These are phyloP conservation scores for Caranx ignobilis DNA, from an alignment of 2,113 vertebrate species.

Conservation along the genomic window DNA sequence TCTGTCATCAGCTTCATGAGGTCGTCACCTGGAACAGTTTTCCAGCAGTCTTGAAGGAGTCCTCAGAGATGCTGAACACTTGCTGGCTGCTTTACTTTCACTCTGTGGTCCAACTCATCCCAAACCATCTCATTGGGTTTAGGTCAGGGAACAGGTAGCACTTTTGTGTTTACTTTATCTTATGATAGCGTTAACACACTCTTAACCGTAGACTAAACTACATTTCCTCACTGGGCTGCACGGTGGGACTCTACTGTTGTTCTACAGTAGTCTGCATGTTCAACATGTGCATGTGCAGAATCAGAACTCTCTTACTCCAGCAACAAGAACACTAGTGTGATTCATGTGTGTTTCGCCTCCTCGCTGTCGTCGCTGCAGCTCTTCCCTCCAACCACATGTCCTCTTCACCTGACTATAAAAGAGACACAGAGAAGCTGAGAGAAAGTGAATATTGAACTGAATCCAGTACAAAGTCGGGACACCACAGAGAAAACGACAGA, in stretches of 20 bases:
- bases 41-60: no score
- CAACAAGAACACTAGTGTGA: slow-evolving; percentile 1
- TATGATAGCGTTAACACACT: no score
- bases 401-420: slow-evolving; percentile 17
- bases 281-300: slow-evolving; percentile 15
- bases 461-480: slow-evolving; percentile 1
- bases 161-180: no score
- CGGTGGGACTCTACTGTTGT: background rate
- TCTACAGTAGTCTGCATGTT: slow-evolving; percentile 5
- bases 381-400: slow-evolving; percentile 51
- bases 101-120: no score
- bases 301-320: background rate
- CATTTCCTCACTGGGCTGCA: no score
- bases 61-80: no score
- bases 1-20: no score
- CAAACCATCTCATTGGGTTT: no score
- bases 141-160: no score
- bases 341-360: slow-evolving; percentile 33
- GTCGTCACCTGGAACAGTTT: no score
- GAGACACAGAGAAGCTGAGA: background rate
- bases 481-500: slow-evolving; percentile 10
- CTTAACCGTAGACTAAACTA: no score
- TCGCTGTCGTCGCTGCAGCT: background rate
- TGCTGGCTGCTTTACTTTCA: no score
- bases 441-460: background rate